Evolutionary conservation across 2,113 vertebrate species (phyloP).

Genomic region (Urocynchramus pylzowi): DNA sequence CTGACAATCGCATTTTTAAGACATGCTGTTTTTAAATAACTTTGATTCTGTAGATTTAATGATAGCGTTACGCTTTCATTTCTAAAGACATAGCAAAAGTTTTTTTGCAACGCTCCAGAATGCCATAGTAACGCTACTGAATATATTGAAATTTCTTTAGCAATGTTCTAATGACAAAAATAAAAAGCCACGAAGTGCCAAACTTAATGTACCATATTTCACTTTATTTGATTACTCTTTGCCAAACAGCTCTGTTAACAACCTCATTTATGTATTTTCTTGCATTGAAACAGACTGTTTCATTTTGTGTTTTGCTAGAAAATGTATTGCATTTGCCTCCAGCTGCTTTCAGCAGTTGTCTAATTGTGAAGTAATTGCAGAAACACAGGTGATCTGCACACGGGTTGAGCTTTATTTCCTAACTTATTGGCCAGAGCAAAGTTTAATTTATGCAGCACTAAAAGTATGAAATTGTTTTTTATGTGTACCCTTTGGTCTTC

Average conservation of each 20-base stretch:
- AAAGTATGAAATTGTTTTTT: background rate
- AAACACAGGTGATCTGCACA: conserved; percentile 1
- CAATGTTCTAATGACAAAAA: conserved; percentile 33
- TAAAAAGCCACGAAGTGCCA: background rate
- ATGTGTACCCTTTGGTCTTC: background rate
- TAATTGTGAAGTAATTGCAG: conserved; percentile 40
- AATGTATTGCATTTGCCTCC: conserved; percentile 51
- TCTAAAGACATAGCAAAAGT: background rate
- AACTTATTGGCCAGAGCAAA: conserved; percentile 33
- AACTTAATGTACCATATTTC: conserved; percentile 37
- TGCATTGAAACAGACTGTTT: conserved; percentile 22
- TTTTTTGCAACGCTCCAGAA: background rate
- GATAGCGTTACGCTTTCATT: background rate
- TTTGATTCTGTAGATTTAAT: background rate
- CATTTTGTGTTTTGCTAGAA: conserved; percentile 39
- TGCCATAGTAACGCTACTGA: background rate
- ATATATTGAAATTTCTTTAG: conserved; percentile 1
- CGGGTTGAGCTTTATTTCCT: conserved; percentile 22
- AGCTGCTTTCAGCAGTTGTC: conserved; percentile 59
- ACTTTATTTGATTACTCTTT: conserved; percentile 57
- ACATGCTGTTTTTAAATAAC: background rate
- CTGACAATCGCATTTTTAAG: background rate
- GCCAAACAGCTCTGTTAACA: conserved; percentile 29
- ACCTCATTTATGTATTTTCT: conserved; percentile 39
- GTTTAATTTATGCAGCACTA: background rate